Evolutionary conservation across 2,113 vertebrate genomes (phyloP).

Genomic region (Psettodes erumei): DNA sequence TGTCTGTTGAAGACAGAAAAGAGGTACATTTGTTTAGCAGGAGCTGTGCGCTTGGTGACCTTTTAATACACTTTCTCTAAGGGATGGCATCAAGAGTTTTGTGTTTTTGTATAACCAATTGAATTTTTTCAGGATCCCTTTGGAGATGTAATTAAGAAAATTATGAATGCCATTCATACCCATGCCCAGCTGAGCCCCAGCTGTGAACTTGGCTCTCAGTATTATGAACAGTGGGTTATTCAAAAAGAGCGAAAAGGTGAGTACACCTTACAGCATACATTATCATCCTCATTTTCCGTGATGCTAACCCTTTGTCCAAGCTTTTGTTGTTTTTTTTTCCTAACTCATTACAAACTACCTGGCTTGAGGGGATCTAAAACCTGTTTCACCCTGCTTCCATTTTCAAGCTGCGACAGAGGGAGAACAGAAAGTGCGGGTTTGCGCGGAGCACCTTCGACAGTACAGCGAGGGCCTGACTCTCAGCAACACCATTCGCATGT

Average conservation of each 20-base stretch:
- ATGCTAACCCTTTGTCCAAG: neutral
- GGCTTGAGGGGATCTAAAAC: neutral
- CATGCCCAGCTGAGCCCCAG: slow-evolving; percentile 84
- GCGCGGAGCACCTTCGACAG: slow-evolving; percentile 90
- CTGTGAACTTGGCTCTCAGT: slow-evolving; percentile 91
- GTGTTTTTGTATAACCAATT: neutral
- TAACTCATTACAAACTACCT: neutral
- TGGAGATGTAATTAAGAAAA: slow-evolving; percentile 88
- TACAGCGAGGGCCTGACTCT: slow-evolving; percentile 94
- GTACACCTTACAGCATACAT: neutral
- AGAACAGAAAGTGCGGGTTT: slow-evolving; percentile 88
- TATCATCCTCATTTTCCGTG: neutral
- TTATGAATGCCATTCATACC: slow-evolving; percentile 90
- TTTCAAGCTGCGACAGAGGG: slow-evolving; percentile 88
- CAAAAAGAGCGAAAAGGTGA: slow-evolving; percentile 89
- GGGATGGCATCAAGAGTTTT: too few relatives aligned
- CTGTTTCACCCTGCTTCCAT: slow-evolving; percentile 17
- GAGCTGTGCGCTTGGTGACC: neutral
- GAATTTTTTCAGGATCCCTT: slow-evolving; percentile 89
- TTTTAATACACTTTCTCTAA: neutral
- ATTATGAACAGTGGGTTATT: slow-evolving; percentile 94
- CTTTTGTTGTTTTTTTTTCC: neutral
- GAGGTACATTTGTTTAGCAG: slow-evolving; percentile 74
- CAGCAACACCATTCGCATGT: slow-evolving; percentile 92
- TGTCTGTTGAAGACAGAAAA: slow-evolving; percentile 84